A percentile compares a stretch with the other conserved stretches of the same genome.
Evolutionary conservation across 1,140 invertebrate genomes (phyloP).

Genomic region (Cyphomyrmex costatus): DNA sequence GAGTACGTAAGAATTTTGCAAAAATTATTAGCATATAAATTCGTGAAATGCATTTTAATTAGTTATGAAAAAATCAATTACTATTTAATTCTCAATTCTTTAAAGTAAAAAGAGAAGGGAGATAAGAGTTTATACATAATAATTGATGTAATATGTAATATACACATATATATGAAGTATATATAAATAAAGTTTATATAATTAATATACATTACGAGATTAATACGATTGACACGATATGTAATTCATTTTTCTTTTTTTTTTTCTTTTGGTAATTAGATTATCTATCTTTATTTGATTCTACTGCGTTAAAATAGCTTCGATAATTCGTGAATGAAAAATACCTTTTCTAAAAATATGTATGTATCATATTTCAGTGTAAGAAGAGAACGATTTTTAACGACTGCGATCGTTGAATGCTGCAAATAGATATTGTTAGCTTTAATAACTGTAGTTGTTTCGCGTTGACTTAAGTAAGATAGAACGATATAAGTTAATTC

Average conservation of each 20-base stretch:
- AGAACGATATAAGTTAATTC: conserved; percentile 48
- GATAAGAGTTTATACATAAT: no score
- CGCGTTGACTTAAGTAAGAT: conserved; percentile 28
- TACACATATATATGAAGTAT: no score
- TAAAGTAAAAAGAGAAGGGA: background rate
- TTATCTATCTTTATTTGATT: background rate
- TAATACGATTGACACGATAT: background rate
- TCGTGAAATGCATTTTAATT: background rate
- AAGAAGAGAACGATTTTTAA: background rate
- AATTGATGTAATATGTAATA: no score
- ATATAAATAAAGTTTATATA: background rate
- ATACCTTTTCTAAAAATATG: background rate
- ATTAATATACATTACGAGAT: conserved; percentile 2
- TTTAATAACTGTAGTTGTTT: conserved; percentile 39
- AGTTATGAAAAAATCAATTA: background rate
- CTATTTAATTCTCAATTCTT: background rate
- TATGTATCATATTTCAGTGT: background rate
- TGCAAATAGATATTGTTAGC: background rate
- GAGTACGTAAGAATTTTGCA: background rate
- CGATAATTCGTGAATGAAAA: background rate
- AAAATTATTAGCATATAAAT: background rate
- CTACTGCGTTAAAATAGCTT: background rate
- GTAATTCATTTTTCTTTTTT: background rate
- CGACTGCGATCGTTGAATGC: background rate
- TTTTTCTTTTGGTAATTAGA: background rate